Evolutionary conservation across 1,140 invertebrate genomes (phyloP).

Genomic region (Pseudachorutes palmiensis): DNA sequence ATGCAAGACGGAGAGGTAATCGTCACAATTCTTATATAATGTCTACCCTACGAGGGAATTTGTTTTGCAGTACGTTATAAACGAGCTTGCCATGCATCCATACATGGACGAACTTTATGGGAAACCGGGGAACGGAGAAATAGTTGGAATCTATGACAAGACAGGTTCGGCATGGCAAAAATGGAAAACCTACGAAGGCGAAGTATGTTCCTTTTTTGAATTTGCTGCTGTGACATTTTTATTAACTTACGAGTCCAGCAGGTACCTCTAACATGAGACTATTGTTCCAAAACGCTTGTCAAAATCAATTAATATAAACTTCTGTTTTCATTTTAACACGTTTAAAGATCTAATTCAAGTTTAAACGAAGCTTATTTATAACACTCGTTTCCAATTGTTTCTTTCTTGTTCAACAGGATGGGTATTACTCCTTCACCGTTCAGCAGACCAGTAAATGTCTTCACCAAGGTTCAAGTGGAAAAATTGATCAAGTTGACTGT

Average conservation of each 20-base stretch:
- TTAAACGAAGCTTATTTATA: neutral
- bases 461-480: slow-evolving; percentile 12
- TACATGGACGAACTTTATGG: slow-evolving; percentile 14
- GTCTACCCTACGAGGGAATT: neutral
- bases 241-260: too few relatives aligned
- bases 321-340: too few relatives aligned
- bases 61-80: slow-evolving; percentile 13
- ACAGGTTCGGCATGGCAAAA: slow-evolving; percentile 7
- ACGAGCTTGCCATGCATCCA: neutral
- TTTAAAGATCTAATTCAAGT: neutral
- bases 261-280: too few relatives aligned
- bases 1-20: slow-evolving; percentile 14
- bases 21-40: neutral
- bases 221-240: too few relatives aligned
- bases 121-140: slow-evolving; percentile 6
- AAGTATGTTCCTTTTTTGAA: slow-evolving; percentile 4
- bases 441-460: slow-evolving; percentile 13
- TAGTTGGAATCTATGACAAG: slow-evolving; percentile 9
- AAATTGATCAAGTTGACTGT: slow-evolving; percentile 4
- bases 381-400: neutral
- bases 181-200: neutral
- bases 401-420: neutral
- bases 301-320: too few relatives aligned
- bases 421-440: slow-evolving; percentile 2
- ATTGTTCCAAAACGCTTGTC: too few relatives aligned